Evolutionary conservation across 2,888 invertebrate genomes (phyloP), one percentile per base, ranked within the genome.

Genomic region (Pinctada fucata): DNA sequence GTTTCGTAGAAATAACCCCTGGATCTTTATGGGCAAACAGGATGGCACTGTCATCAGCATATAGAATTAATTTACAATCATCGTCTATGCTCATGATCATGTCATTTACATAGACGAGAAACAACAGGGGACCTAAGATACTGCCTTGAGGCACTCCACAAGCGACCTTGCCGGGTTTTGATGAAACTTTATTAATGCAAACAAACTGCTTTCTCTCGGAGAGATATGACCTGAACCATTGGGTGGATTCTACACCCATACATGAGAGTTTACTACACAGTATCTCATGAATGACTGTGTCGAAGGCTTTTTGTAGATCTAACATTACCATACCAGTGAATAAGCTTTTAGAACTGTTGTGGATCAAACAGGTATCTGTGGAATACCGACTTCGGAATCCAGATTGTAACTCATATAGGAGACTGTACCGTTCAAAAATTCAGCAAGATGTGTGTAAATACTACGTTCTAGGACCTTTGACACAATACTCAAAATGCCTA

Each of bases 251-350:
- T 10, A 80, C 52, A 47, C 73, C 79, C 71, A 79, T 79, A 66
- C 49, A 68, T 69, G 72, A 6, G 10, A 79, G 50, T 67, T 77
- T 80, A 5, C 72, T 72, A 67, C 77, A 78, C 13, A 78, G 16
- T 47, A 78, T 74, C 45, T n/a, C 47, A 67, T 80, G 80, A 13
- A 78, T 64, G 2, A 78, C 72, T 5, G 78, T 80, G 48, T 80
- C 80, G 64, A 80, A 80, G 47, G 78, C 77, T 68, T 75, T 78
- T 72, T 80, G 77, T 8, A 80, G 63, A 48, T 78, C 80, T 49
- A 80, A 66, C 16, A 78, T 3, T 3, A 75, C 45, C 77, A 79
- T 76, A 5, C 79, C 76, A n/a, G 76, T 76, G 31, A 50, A 79
- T n/a, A 69, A 47, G 10, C 76, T 72, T 64, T 69, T 76, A 13